These are phyloP conservation scores for Paratrypauchen microcephalus DNA, from an alignment of 2,797 vertebrate genomes.

Conservation along the genomic window DNA sequence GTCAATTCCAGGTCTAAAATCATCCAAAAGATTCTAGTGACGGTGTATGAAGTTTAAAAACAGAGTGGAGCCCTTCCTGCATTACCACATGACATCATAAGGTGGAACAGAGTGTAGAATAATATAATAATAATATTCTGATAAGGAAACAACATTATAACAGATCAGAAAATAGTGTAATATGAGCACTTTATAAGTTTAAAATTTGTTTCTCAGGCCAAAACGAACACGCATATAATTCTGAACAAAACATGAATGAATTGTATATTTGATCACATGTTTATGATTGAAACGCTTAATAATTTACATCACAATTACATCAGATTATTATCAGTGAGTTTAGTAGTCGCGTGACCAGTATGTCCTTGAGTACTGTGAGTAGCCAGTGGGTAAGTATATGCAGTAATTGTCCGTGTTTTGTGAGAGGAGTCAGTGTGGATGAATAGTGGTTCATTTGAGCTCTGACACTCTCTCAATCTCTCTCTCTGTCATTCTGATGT, in stretches of 20 bases:
- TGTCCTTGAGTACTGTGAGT: background rate
- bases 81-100: too few relatives aligned
- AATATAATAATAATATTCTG: too few relatives aligned
- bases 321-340: background rate
- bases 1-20: too few relatives aligned
- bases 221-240: background rate
- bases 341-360: background rate
- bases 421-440: conserved; percentile 7
- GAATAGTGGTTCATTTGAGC: conserved; percentile 29
- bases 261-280: background rate
- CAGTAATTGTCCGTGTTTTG: conserved; percentile 18
- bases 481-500: conserved; percentile 35
- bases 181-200: too few relatives aligned
- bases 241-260: background rate
- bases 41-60: too few relatives aligned
- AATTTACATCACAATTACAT: background rate
- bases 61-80: too few relatives aligned
- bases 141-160: too few relatives aligned
- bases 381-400: background rate
- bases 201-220: background rate
- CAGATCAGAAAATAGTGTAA: too few relatives aligned
- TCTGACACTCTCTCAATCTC: conserved; percentile 23
- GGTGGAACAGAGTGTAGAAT: too few relatives aligned
- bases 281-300: background rate
- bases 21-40: too few relatives aligned